These are phyloP conservation scores for Pandemis heparana DNA, from an alignment of 2,888 invertebrate genomes.

Conservation along the genomic window DNA sequence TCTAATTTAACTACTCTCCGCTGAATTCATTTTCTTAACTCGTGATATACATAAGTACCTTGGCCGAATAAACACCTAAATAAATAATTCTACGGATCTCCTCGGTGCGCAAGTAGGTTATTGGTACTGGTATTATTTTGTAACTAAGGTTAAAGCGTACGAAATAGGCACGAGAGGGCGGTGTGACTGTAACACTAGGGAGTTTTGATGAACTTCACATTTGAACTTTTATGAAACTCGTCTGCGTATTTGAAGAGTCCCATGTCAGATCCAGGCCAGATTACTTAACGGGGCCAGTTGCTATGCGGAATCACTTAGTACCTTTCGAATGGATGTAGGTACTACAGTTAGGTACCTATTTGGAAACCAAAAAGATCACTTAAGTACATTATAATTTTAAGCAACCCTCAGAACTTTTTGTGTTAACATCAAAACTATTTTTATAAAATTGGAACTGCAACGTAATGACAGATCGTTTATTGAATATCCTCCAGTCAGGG, in stretches of 20 bases:
- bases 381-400: not conserved
- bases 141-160: conserved; percentile 40
- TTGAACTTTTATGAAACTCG: not conserved
- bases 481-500: not conserved
- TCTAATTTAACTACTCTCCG: not conserved
- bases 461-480: not conserved
- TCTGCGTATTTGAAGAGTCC: not conserved
- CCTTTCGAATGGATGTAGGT: too few relatives aligned
- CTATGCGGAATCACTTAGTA: not conserved
- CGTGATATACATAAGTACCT: conserved; percentile 17
- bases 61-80: conserved; percentile 41
- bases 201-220: conserved; percentile 2
- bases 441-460: not conserved
- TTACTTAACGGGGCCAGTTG: not conserved
- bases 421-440: not conserved
- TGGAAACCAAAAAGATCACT: too few relatives aligned
- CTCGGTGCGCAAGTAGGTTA: conserved; percentile 39
- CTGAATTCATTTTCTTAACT: conserved; percentile 20
- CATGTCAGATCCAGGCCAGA: not conserved
- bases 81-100: conserved; percentile 43
- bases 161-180: conserved; percentile 22
- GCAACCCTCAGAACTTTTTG: not conserved
- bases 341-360: too few relatives aligned
- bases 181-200: conserved; percentile 1
- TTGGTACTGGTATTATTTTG: conserved; percentile 42